Conservation (phyloP, 2,797 vertebrate genomes). For the Leptoclinus maculatus region DNA sequence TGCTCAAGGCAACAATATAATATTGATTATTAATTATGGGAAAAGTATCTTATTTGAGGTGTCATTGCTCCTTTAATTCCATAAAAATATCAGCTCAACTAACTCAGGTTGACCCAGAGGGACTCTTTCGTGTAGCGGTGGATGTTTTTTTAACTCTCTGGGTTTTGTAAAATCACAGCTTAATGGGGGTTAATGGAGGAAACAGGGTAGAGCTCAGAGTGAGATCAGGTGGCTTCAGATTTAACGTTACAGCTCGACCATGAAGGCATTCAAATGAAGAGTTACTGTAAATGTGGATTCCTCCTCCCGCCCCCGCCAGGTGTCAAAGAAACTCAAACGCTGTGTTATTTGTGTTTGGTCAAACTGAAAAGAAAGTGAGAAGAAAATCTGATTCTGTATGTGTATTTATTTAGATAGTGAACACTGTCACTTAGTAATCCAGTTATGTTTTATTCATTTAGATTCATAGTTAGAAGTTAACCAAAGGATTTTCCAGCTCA, state of each 20-base stretch:
- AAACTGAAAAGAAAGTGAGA: conserved; percentile 19
- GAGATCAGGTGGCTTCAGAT: conserved; percentile 32
- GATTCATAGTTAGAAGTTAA: conserved; percentile 46
- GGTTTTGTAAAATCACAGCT: conserved; percentile 41
- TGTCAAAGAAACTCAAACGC: conserved; percentile 20
- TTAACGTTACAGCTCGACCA: conserved; percentile 27
- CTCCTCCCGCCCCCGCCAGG: conserved; percentile 8
- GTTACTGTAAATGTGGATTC: conserved; percentile 32
- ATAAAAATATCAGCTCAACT: conserved; percentile 29
- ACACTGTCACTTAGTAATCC: conserved; percentile 59
- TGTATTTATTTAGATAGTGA: conserved; percentile 72
- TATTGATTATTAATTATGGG: background rate
- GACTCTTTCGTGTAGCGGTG: conserved; percentile 20
- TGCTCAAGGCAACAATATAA: conserved; percentile 7
- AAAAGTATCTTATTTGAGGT: conserved; percentile 5
- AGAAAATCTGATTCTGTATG: conserved; percentile 22
- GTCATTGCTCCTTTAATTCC: conserved; percentile 21
- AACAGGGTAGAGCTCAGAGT: conserved; percentile 49
- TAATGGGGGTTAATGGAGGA: conserved; percentile 49
- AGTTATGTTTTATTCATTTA: conserved; percentile 38
- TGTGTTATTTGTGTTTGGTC: background rate
- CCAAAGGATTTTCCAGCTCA: conserved; percentile 52
- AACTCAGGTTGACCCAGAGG: conserved; percentile 59
- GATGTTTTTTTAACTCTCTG: conserved; percentile 15
- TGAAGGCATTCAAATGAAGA: conserved; percentile 30